Evolutionary conservation across 92 coral and sea anemone genomes (phyloP).

Genomic region (Epizoanthus scotinus): DNA sequence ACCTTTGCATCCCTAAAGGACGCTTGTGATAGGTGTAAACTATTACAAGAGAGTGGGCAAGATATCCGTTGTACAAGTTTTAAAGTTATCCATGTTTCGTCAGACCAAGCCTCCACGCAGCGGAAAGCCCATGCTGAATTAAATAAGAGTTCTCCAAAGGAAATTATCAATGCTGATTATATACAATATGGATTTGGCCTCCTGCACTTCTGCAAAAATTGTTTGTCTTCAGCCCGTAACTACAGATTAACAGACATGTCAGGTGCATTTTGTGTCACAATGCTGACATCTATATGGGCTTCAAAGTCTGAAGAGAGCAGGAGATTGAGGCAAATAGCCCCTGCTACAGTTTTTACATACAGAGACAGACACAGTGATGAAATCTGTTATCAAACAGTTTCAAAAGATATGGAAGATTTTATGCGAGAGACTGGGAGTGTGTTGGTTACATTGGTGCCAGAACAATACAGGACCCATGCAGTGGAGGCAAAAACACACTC

Average conservation of each 20-base stretch:
- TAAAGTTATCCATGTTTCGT: conserved; percentile 55
- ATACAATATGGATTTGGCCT: conserved; percentile 67
- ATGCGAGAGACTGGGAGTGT: conserved; percentile 26
- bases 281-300: conserved; percentile 41
- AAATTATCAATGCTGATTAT: conserved; percentile 40
- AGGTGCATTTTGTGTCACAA: conserved; percentile 22
- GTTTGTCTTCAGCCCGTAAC: conserved; percentile 34
- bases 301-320: conserved; percentile 13
- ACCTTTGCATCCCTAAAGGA: conserved; percentile 23
- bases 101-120: conserved; percentile 62
- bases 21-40: conserved; percentile 33
- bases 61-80: conserved; percentile 21
- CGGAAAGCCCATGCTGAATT: conserved; percentile 48
- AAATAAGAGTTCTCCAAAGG: conserved; percentile 30
- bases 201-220: conserved; percentile 64
- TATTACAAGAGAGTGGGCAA: background rate
- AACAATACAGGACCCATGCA: background rate
- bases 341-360: conserved; percentile 37
- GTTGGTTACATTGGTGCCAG: conserved; percentile 33
- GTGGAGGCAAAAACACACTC: conserved; percentile 1
- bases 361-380: conserved; percentile 47
- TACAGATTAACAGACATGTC: conserved; percentile 46
- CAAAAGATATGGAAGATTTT: conserved; percentile 19
- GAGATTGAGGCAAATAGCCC: conserved; percentile 40
- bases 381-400: conserved; percentile 36